phyloP scores from a whole-genome alignment of 2,797 vertebrate genomes.

The Sarcoramphus papa region DNA sequence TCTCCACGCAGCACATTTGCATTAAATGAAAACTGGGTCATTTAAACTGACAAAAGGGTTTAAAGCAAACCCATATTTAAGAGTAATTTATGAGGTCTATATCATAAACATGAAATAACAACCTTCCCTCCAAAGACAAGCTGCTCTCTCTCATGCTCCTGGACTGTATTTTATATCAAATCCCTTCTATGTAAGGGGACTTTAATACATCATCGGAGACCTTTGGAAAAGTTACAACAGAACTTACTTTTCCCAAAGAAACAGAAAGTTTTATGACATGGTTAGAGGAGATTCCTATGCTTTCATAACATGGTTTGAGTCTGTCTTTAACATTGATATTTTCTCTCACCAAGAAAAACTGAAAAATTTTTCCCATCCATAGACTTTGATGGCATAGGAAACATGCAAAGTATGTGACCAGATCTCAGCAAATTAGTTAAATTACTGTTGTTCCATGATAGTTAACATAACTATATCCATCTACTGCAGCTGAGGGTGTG shows the following conservation, averaged over 20 bases:
- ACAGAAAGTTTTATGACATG: neutral
- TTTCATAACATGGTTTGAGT: neutral
- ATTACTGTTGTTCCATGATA: neutral
- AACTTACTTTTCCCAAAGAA: slow-evolving; percentile 14
- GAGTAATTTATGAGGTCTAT: slow-evolving; percentile 41
- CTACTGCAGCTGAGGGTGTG: neutral
- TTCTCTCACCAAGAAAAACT: neutral
- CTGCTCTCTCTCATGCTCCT: slow-evolving; percentile 24
- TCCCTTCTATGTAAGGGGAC: slow-evolving; percentile 4
- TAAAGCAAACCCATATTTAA: slow-evolving; percentile 25
- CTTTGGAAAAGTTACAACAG: slow-evolving; percentile 17
- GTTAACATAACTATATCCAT: neutral
- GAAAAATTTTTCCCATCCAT: neutral
- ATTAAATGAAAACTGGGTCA: neutral
- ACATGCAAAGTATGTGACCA: neutral
- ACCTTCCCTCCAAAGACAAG: slow-evolving; percentile 34
- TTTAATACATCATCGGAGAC: slow-evolving; percentile 49
- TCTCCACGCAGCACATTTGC: neutral
- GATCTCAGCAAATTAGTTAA: neutral
- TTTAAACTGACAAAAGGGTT: slow-evolving; percentile 30
- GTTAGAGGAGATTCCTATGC: neutral
- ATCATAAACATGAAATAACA: slow-evolving; percentile 51
- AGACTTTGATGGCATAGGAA: neutral
- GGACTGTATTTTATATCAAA: slow-evolving; percentile 49
- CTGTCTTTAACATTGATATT: neutral